Conservation (phyloP, 2,113 vertebrate species). For the Brachypteracias leptosomus region DNA sequence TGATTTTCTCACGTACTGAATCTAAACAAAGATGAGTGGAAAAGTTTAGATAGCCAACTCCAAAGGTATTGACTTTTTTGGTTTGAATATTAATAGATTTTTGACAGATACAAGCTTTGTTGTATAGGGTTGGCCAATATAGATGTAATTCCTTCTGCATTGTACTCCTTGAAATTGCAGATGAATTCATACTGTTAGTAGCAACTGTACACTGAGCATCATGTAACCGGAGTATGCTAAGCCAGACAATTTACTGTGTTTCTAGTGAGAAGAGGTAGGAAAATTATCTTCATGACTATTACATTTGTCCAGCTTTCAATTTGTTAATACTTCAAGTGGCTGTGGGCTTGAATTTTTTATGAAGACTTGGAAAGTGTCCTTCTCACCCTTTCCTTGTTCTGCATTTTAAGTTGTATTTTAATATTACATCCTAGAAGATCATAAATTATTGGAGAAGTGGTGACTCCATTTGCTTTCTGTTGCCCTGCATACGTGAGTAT, state of each 20-base stretch:
- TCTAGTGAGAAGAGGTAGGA: background rate
- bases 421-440: background rate
- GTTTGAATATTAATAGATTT: background rate
- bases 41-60: background rate
- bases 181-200: background rate
- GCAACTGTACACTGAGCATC: background rate
- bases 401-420: background rate
- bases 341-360: background rate
- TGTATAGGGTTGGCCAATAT: background rate
- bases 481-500: background rate
- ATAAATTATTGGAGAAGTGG: background rate
- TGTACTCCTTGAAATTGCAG: background rate
- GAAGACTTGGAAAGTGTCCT: background rate
- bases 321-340: background rate
- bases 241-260: background rate
- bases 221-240: background rate
- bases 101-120: background rate
- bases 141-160: background rate
- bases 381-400: background rate
- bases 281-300: background rate
- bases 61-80: background rate
- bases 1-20: background rate
- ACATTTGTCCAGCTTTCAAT: background rate
- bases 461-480: background rate
- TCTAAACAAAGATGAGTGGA: background rate